Conservation (phyloP, 2,797 vertebrate species). For the Sebastiscus tertius region DNA sequence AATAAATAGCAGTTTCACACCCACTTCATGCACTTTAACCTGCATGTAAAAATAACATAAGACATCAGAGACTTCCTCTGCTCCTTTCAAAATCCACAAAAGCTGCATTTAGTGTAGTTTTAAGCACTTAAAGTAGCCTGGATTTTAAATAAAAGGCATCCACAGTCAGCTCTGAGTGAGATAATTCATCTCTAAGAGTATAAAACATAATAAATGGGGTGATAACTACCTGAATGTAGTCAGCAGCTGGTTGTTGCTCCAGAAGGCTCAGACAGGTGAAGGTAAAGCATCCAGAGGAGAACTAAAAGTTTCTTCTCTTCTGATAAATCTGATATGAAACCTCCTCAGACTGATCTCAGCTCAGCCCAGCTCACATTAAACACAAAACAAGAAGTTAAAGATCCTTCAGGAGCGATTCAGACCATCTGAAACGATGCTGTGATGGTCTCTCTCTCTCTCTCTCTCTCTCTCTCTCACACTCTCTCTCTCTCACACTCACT, state of each 20-base stretch:
- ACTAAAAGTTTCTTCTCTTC: not conserved
- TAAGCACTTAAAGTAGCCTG: not conserved
- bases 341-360: not conserved
- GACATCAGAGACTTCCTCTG: not conserved
- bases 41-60: not conserved
- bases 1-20: not conserved
- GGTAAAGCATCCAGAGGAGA: not conserved
- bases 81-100: not conserved
- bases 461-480: not conserved
- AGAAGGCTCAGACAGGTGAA: not conserved
- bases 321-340: not conserved
- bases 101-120: no score
- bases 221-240: conserved; percentile 24
- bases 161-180: not conserved
- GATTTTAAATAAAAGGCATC: not conserved
- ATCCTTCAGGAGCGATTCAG: not conserved
- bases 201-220: not conserved
- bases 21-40: not conserved
- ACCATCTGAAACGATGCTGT: not conserved
- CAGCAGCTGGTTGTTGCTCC: no score
- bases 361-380: not conserved
- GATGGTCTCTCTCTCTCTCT: not conserved
- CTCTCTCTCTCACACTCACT: no score
- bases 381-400: not conserved
- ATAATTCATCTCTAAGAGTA: no score